Evolutionary conservation across 2,113 vertebrate species (phyloP), one percentile per base, ranked within the genome.

Genomic region (Plectropomus leopardus): DNA sequence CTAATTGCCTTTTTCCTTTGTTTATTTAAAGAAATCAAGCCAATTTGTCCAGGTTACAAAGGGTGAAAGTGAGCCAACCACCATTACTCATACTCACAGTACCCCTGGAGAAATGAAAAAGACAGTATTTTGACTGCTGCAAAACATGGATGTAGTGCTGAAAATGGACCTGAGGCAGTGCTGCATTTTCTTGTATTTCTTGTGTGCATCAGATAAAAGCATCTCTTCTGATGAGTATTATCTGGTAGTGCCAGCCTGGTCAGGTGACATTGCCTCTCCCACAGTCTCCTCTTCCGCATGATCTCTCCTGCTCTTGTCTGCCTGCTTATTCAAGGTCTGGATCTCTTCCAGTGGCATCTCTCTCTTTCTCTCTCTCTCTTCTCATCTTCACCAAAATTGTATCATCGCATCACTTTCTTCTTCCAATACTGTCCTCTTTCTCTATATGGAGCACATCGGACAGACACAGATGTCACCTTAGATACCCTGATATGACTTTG

Each of bases 271-370:
- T 81, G 88, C 54, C 76, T 86, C 83, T 89, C 80, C 48, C 67
- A 68, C 59, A 58, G 55, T 86, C 83, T 83, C 42, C 80, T 90
- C 75, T 55, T 79, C 81, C 57, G 57, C 63, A 65, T 51, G 63
- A 75, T 68, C 66, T 72, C 76, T 24, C 11, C 73, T 77, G 60
- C 51, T 80, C 79, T 55, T 58, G 76, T 82, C 83, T 86, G 86
- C 54, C 70, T 83, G 68, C 78, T 84, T 54, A 86, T 72, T 92
- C 88, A 92, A 89, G 87, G 89, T 90, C 92, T 94, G 91, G 92
- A 76, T 80, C 60, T 78, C 66, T 64, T 90, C 87, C 91, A 94
- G 72, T 28, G 16, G 47, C 60, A 57, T 34, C 34, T 67, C 50
- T 61, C 72, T 69, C 44, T 60, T n/a, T 73, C 45, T 70, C 9